A percentile compares a stretch with the other conserved stretches of the same genome.
Conservation (phyloP, 2,113 vertebrate genomes). For the Xenopus borealis region DNA sequence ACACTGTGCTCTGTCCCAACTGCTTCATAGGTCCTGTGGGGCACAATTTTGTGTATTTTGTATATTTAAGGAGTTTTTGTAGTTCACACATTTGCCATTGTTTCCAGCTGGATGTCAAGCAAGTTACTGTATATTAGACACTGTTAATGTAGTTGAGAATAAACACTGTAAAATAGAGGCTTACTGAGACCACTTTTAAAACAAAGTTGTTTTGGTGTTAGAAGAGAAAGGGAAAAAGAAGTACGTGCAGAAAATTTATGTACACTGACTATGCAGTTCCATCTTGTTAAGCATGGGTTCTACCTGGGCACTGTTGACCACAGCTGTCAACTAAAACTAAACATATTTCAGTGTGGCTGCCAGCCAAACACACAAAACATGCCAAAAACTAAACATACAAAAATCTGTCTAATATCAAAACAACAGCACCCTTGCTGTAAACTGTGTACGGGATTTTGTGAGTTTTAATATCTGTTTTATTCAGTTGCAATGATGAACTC, state of each 20-base stretch:
- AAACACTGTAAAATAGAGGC: slow-evolving; percentile 7
- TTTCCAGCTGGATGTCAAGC: not conserved
- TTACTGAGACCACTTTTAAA: not conserved
- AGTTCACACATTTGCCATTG: not conserved
- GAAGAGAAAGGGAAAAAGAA: not conserved
- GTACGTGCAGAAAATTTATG: slow-evolving; percentile 10
- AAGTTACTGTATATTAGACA: not conserved
- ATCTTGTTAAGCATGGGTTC: slow-evolving; percentile 50
- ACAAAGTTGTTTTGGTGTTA: slow-evolving; percentile 12
- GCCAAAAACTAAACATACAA: slow-evolving; percentile 67
- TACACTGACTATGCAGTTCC: slow-evolving; percentile 46
- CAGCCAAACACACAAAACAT: slow-evolving; percentile 68
- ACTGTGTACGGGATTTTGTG: slow-evolving; percentile 5
- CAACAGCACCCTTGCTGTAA: slow-evolving; percentile 48
- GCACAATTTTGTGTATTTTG: not conserved
- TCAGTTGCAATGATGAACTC: not conserved
- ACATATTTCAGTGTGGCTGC: slow-evolving; percentile 62
- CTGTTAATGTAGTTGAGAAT: not conserved
- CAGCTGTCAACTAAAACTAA: slow-evolving; percentile 68
- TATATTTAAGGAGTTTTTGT: not conserved
- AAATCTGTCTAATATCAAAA: slow-evolving; percentile 67
- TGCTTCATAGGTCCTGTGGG: too few relatives aligned
- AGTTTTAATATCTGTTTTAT: not conserved
- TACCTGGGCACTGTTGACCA: slow-evolving; percentile 68
- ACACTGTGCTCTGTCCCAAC: too few relatives aligned